These are phyloP conservation scores for Crypturellus tataupa DNA, from an alignment of 2,797 vertebrate genomes.

Conservation along the genomic window DNA sequence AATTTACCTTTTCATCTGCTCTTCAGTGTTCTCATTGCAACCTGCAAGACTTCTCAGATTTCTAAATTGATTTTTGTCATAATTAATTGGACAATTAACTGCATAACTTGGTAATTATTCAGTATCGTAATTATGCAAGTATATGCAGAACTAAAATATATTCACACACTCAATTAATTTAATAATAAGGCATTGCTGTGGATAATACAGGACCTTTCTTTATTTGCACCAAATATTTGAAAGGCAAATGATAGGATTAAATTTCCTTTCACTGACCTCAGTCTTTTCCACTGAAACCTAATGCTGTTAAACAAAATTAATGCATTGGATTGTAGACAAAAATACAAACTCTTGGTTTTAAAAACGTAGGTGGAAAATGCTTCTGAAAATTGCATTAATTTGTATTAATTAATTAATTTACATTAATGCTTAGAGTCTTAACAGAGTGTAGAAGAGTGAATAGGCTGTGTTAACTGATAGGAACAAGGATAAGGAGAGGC, in stretches of 20 bases:
- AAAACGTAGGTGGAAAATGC: background rate
- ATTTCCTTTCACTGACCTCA: background rate
- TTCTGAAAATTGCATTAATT: background rate
- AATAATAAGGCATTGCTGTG: background rate
- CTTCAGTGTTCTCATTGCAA: background rate
- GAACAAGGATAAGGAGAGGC: background rate
- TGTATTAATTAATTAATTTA: no score
- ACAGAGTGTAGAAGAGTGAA: background rate
- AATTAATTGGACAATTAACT: constrained; percentile 46
- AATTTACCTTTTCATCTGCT: constrained; percentile 31
- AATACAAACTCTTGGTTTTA: background rate
- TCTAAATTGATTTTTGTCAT: constrained; percentile 31
- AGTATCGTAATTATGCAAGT: constrained; percentile 22
- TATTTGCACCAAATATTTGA: background rate
- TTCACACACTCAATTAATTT: background rate
- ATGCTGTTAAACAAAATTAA: background rate
- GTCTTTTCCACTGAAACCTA: background rate
- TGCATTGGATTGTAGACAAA: background rate
- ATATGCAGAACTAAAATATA: constrained; percentile 18
- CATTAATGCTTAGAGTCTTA: background rate
- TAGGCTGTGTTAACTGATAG: background rate
- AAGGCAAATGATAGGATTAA: background rate
- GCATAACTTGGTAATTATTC: constrained; percentile 48
- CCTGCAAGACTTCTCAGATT: background rate
- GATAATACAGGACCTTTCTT: background rate